A percentile compares a stretch with the other conserved stretches of the same genome.
Conservation (phyloP, 2,797 vertebrate species). For the Sebastes oblongus region DNA sequence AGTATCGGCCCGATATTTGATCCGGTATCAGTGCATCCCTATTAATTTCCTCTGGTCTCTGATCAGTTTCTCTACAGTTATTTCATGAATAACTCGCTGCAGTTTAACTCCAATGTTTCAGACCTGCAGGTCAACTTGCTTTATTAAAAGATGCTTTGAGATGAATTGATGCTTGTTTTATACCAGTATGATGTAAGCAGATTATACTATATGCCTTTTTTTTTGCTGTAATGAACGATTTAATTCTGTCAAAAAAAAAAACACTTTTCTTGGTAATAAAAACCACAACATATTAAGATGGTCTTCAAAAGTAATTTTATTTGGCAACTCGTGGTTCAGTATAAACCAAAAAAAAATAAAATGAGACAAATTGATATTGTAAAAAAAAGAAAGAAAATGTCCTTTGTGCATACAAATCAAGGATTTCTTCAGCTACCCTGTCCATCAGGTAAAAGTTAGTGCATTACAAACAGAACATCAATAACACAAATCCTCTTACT, state of each 20-base stretch:
- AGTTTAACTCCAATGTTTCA: background rate
- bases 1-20: too few species aligned
- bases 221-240: slow-evolving; percentile 13
- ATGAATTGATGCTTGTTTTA: slow-evolving; percentile 33
- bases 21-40: too few species aligned
- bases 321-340: slow-evolving; percentile 44
- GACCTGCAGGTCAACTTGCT: slow-evolving; percentile 4
- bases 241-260: slow-evolving; percentile 21
- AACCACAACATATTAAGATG: slow-evolving; percentile 14
- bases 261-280: slow-evolving; percentile 50
- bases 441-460: background rate
- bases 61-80: slow-evolving; percentile 5
- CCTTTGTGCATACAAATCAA: slow-evolving; percentile 16
- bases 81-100: slow-evolving; percentile 2
- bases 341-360: slow-evolving; percentile 20
- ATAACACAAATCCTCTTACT: slow-evolving; percentile 7
- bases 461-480: background rate
- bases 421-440: background rate
- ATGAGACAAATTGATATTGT: background rate
- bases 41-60: background rate
- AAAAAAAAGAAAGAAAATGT: background rate
- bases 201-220: slow-evolving; percentile 9
- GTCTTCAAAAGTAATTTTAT: slow-evolving; percentile 59
- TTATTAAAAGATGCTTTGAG: slow-evolving; percentile 19
- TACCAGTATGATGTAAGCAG: slow-evolving; percentile 15